Evolutionary conservation across 2,888 invertebrate species (phyloP).

Genomic region (Cremastobaeus sp.): DNA sequence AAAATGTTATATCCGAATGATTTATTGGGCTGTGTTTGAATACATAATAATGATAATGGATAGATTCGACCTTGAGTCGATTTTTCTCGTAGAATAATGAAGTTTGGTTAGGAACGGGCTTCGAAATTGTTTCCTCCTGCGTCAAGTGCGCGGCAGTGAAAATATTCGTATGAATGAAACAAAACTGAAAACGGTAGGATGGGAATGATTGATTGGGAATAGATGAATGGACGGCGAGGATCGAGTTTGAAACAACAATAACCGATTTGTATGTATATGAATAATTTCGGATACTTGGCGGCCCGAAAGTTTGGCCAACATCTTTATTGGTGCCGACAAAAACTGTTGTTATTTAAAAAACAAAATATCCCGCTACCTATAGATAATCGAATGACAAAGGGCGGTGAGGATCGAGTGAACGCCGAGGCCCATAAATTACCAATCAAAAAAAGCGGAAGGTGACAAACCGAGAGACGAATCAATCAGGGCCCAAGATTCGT

Average conservation of each 20-base stretch:
- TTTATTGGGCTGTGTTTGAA: slow-evolving; percentile 1
- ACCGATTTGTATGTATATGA: no score
- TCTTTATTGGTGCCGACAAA: neutral
- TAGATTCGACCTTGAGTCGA: neutral
- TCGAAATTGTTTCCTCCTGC: no score
- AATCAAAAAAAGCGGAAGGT: neutral
- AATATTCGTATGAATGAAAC: no score
- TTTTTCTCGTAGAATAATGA: no score
- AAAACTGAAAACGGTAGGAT: no score
- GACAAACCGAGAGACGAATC: neutral
- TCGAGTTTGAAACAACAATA: no score
- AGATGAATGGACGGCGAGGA: no score
- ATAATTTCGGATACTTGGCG: neutral
- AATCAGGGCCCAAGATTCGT: slow-evolving; percentile 16
- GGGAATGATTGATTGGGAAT: no score
- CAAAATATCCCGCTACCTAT: slow-evolving; percentile 7
- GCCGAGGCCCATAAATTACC: slow-evolving; percentile 29
- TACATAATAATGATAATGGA: neutral
- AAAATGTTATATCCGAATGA: neutral
- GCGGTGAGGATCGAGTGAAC: slow-evolving; percentile 2
- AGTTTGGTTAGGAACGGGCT: no score
- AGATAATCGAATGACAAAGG: slow-evolving; percentile 17
- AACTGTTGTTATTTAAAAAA: slow-evolving; percentile 16
- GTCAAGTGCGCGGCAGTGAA: no score
- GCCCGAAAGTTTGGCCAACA: neutral